Evolutionary conservation across 2,888 invertebrate species (phyloP), one percentile per base, ranked within the genome.

Genomic region (Muschampia plurimacula): DNA sequence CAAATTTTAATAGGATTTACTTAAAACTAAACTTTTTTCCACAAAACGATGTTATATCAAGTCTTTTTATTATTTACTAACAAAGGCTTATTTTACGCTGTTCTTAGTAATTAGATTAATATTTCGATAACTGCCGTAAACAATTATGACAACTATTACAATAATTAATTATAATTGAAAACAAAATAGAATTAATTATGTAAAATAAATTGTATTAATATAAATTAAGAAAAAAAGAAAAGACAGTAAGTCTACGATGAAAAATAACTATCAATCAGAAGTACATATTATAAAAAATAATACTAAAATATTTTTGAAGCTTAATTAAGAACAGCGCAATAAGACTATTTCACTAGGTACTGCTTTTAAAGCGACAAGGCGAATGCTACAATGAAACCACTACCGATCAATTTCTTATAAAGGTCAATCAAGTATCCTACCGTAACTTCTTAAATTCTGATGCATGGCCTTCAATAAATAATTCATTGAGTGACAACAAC

Each of bases 1-100:
- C 72, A 77, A 76, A 75, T 72, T 76, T 80, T 82, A 80, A 52
- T 76, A 74, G 59, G 15, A 36, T 59, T 55, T 55, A 28, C 22
- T 55, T 55, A 55, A 55, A 55, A 55, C 55, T 55, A 55, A 22
- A 55, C n/a, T 3, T 22, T 22, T 55, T 22, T 22, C 55, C 55
- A 22, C 55, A 22, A 9, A 55, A 9, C 4, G 28, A 57, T 57
- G 57, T 57, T 32, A 57, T 22, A 55, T 55, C 74, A 79, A 77
- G 32, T 60, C n/a, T 39, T 60, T 60, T 32, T 60, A 36, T 60
- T 39, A 41, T 41, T 57, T 67, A 8, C 44, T 22, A 57, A 59
- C 63, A 69, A 57, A 12, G 22, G 10, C 62, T 55, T 55, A 46
- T 10, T 55, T 70, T 71, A 68, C 67, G 66, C 69, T 70, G 65